Evolutionary conservation across 2,113 vertebrate genomes (phyloP), one percentile per base, ranked within the genome.

Genomic region (Antigone vipio): DNA sequence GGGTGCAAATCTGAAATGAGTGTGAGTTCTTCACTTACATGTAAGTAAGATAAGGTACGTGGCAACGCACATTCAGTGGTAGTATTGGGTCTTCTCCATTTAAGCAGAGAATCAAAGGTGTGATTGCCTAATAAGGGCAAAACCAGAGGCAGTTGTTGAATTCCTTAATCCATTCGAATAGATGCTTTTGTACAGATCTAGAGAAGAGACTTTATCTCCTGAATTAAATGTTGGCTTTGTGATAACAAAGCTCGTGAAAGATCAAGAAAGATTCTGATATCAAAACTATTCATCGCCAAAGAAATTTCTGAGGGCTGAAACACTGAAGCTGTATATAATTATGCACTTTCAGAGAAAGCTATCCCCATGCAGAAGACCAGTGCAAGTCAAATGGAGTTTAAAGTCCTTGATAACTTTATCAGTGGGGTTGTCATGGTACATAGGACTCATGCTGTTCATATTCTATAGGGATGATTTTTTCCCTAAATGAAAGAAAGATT

Each of bases 201-300:
- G 92, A 90, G 47, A 63, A 69, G 52, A 76, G 32, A 71, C 15
- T 83, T 93, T 90, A 74, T 86, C 38, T 90, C 49, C 75, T 84
- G 71, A 94, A 88, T 80, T 88, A 94, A 94, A 80, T 55, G 18
- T 85, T 5, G 9, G 62, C 59, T 93, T 75, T 92, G 79, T 74
- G 72, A 84, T 92, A 92, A 85, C 52, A 85, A 77, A 93, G 68
- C 68, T 90, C 1, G 0, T 73, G 77, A 95, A 97, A 97, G 86
- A 98, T 96, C 93, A 95, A 95, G 95, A 96, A 89, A 97, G 85
- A 97, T 93, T 97, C 93, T 97, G 94, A 96, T 96, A 96, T 89
- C 74, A 95, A 95, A 98, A 97, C 89, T 97, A 66, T 92, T 93
- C 81, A 84, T 71, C 91, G 91, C 92, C 83, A 62, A n/a, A 93